Base-by-base conservation (phyloP, 1,140 invertebrate genomes). In the Drosophila obscura region DNA sequence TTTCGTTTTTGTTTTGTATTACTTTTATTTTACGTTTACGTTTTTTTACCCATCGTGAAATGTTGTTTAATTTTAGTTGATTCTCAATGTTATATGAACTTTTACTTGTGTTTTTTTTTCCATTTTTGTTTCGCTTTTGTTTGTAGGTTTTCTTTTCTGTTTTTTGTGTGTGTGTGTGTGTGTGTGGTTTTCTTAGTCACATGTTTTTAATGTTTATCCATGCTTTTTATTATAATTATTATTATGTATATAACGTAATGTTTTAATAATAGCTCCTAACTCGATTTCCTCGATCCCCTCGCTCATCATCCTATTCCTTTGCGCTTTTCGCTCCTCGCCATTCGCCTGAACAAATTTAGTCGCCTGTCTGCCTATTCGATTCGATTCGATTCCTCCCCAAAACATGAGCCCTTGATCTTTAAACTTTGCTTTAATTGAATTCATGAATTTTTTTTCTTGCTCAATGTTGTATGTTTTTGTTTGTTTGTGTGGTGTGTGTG, bases 391-490 rank as follows among this genome's bases (percentile, higher is more conserved):
- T 72, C 61, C 67, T 76, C 71, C 57, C 73, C 53, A 76, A 73
- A 61, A 78, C 80, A 64, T 83, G 82, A 82, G 74, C 35, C 9
- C 79, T 79, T 88, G 43, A 63, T 72, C 48, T 62, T 88, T 78
- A 63, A 77, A 67, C 73, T 72, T 75, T 75, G 48, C 52, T 24
- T 78, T 80, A 74, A 75, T 74, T 81, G 58, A 67, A 59, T 77
- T 71, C 48, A 77, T 67, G 46, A 44, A 72, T 73, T 59, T 76
- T 64, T 53, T 56, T 67, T 45, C 26, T 73, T 56, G 51, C 66
- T 68, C 51, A 68, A 69, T 68, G 66, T 53, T 64, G 60, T 73
- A 64, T 69, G 61, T 64, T 35, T 49, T 24, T 35, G 50, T 52
- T 26, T 63, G 53, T 62, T 16, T 63, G 68, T 60, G 28, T 58